Evolutionary conservation across 2,888 invertebrate species (phyloP).

Genomic region (Synanthedon vespiformis): DNA sequence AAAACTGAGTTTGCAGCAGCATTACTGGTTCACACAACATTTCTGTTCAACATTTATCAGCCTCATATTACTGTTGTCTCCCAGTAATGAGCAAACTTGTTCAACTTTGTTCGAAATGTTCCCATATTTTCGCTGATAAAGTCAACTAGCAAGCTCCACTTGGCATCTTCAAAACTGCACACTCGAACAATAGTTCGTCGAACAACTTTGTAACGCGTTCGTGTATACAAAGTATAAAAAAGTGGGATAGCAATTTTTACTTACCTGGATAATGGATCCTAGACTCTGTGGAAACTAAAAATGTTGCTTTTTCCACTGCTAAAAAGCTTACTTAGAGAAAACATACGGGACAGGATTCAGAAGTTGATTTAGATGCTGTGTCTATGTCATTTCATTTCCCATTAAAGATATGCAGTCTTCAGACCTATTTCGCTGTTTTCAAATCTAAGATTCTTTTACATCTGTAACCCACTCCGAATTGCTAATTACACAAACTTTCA

Average conservation of each 20-base stretch:
- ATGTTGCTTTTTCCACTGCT: neutral
- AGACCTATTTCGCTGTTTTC: too few relatives aligned
- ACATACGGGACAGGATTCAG: neutral
- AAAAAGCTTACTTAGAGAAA: neutral
- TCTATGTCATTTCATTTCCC: too few relatives aligned
- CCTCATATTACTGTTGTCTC: neutral
- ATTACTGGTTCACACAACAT: too few relatives aligned
- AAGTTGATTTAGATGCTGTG: too few relatives aligned
- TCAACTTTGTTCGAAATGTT: neutral
- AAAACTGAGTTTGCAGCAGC: too few relatives aligned
- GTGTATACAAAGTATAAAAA: neutral
- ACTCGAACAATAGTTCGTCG: neutral
- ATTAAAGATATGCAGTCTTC: too few relatives aligned
- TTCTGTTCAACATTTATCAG: neutral
- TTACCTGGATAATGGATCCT: neutral
- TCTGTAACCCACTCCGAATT: too few relatives aligned
- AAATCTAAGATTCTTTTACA: too few relatives aligned
- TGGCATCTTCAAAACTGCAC: neutral
- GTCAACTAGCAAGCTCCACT: neutral
- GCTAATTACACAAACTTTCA: too few relatives aligned
- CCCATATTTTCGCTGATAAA: neutral
- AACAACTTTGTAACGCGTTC: neutral
- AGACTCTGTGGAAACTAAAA: neutral
- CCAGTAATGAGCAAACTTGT: neutral
- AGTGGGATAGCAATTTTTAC: neutral